Evolutionary conservation across 1,140 invertebrate species (phyloP), one percentile per base, ranked within the genome.

Genomic region (Onthophagus taurus): DNA sequence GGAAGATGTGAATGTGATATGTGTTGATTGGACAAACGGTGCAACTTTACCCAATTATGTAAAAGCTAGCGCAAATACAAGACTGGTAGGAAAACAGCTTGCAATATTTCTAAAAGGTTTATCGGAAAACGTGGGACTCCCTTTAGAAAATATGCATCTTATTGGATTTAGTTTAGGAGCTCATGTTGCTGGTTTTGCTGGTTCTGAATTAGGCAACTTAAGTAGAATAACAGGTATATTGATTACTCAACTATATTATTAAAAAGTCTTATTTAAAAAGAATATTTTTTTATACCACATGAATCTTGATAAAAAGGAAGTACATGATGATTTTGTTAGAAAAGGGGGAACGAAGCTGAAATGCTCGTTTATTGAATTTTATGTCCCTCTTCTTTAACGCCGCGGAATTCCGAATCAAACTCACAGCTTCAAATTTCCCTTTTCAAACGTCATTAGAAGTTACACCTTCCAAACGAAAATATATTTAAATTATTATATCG

Each of bases 21-120:
- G 89, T 56, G 89, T 97, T 3, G 89, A 96, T 61, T 97, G 93
- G 92, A 86, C 89, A 49, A 82, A 81, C 17, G 93, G 93, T 1
- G 89, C 90, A 2, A 76, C 80, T 0, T 78, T 94, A 53, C 92
- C 92, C 0, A 93, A 93, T 61, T 97, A 97, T 60, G 83, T 93
- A 0, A 73, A 91, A 51, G 92, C 92, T 0, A 87, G 89, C 0
- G 89, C 90, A 19, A 97, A 97, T 58, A 92, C 90, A 0, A 70
- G 91, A 33, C 68, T 97, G 6, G 91, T 96, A 1, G 93, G 91
- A 0, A 84, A 90, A 51, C 88, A 94, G 65, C 66, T 94, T 19
- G 85, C 88, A 2, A 77, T 86, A 65, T 63, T 97, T 21, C 63
- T 89, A 20, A 50, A 63, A 31, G 68, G 76, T 37, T 60, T 76